These are phyloP conservation scores for Paraescarpia echinospica DNA, from an alignment of 1,140 invertebrate genomes.

Conservation along the genomic window DNA sequence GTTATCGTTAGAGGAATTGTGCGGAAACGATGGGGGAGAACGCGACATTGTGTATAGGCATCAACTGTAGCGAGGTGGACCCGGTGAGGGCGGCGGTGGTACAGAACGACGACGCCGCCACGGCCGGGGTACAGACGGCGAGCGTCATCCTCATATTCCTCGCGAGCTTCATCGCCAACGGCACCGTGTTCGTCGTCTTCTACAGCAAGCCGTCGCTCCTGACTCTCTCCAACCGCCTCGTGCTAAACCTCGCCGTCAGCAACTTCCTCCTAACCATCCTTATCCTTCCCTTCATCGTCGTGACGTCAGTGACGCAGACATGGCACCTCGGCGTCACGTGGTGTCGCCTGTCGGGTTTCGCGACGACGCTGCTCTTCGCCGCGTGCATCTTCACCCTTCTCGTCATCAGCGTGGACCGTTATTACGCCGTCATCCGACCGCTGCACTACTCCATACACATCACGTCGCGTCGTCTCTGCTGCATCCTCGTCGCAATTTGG, in stretches of 20 bases:
- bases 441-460: conserved; percentile 65
- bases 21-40: neutral
- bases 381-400: conserved; percentile 72
- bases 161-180: conserved; percentile 61
- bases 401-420: conserved; percentile 83
- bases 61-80: neutral
- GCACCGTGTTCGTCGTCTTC: conserved; percentile 65
- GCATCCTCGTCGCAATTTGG: conserved; percentile 73
- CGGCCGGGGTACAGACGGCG: neutral
- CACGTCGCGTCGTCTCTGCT: conserved; percentile 70
- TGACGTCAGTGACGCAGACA: conserved; percentile 44
- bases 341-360: conserved; percentile 62
- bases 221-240: conserved; percentile 70
- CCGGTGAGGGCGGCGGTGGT: neutral
- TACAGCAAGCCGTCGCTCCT: conserved; percentile 63
- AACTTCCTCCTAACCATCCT: conserved; percentile 68
- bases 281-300: conserved; percentile 64
- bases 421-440: conserved; percentile 68
- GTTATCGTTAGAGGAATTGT: neutral
- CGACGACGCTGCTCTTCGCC: conserved; percentile 61
- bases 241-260: conserved; percentile 70
- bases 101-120: neutral
- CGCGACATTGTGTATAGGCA: neutral
- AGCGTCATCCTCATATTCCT: neutral
- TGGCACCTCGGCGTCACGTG: conserved; percentile 39